Conservation (phyloP, 2,797 vertebrate genomes). For the Cirrhinus molitorella region DNA sequence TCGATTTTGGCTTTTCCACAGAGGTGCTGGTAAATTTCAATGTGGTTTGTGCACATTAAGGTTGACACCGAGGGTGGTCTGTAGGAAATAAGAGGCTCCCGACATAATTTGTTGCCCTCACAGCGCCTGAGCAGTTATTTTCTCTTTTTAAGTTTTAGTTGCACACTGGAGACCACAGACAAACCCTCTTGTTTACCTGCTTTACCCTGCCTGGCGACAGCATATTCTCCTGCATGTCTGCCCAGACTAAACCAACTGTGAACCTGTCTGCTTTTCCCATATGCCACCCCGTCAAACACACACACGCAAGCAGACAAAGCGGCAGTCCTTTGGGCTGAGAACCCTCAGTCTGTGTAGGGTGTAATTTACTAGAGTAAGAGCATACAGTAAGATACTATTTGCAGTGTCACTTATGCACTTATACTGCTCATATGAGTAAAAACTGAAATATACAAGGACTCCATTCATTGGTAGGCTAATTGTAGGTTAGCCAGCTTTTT, state of each 20-base stretch:
- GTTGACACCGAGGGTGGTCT: not conserved
- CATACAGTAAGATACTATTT: not conserved
- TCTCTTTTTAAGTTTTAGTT: constrained; percentile 20
- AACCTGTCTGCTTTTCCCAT: constrained; percentile 24
- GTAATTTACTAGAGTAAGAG: constrained; percentile 5
- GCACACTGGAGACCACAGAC: constrained; percentile 3
- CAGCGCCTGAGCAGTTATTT: constrained; percentile 15
- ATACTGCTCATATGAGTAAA: not conserved
- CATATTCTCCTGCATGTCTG: constrained; percentile 55
- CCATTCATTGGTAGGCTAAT: constrained; percentile 15
- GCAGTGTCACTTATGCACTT: not conserved
- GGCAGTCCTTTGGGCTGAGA: not conserved
- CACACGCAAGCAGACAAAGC: constrained; percentile 15
- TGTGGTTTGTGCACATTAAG: constrained; percentile 1
- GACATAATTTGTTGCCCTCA: not conserved
- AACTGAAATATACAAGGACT: not conserved
- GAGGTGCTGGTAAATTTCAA: not conserved
- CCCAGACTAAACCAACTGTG: constrained; percentile 51
- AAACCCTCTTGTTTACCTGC: not conserved
- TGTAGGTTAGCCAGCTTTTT: not conserved
- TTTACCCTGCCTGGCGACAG: not conserved
- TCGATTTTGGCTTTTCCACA: not conserved
- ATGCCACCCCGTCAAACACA: not conserved
- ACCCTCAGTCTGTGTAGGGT: not conserved
- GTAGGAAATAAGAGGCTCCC: not conserved